phyloP scores from a whole-genome alignment of 2,888 invertebrate genomes.

The Tuta absoluta region DNA sequence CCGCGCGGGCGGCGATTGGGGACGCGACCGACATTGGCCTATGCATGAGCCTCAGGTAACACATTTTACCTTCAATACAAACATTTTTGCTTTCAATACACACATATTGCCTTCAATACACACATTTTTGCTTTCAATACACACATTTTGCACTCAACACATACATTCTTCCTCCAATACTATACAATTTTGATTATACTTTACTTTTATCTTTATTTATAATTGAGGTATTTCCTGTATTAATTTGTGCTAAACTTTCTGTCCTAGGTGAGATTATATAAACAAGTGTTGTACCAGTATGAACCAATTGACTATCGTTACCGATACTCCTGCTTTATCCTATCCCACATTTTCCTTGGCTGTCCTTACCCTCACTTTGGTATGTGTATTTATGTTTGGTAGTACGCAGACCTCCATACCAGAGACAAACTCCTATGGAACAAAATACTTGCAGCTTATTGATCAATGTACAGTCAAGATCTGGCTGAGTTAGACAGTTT shows the following conservation, averaged over 20 bases:
- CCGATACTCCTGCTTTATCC: conserved; percentile 67
- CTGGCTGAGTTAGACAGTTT: too few species aligned
- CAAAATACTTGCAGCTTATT: too few species aligned
- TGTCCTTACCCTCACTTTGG: conserved; percentile 75
- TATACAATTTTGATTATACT: too few species aligned
- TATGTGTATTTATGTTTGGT: conserved; percentile 52
- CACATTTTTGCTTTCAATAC: too few species aligned
- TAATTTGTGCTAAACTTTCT: conserved; percentile 34
- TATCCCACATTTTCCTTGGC: conserved; percentile 78
- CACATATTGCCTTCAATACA: too few species aligned
- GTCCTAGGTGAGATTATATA: conserved; percentile 67
- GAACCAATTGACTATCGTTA: conserved; percentile 72
- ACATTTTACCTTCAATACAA: too few species aligned
- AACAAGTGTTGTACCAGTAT: conserved; percentile 64
- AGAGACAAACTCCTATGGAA: too few species aligned
- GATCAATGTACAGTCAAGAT: too few species aligned
- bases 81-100: neutral
- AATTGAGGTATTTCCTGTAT: conserved; percentile 29
- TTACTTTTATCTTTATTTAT: too few species aligned
- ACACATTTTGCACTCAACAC: too few species aligned
- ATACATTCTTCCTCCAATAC: too few species aligned
- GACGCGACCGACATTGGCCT: conserved; percentile 74
- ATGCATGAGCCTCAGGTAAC: conserved; percentile 73
- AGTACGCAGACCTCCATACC: conserved; percentile 13
- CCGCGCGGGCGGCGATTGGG: conserved; percentile 76